Conservation (phyloP, 2,888 invertebrate species). For the Mesorhabditis spiculigera region DNA sequence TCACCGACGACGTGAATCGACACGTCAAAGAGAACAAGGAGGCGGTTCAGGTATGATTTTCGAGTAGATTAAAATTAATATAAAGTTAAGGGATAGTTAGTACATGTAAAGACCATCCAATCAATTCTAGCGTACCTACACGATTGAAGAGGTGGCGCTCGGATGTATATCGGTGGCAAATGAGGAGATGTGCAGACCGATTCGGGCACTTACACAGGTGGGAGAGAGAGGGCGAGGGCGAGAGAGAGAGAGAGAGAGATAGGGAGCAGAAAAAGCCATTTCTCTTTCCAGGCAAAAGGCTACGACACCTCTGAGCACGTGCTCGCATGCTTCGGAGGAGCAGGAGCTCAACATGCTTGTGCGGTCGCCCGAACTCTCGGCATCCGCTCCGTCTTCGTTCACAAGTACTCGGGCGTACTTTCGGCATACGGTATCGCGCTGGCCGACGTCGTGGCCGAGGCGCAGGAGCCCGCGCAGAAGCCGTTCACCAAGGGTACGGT, state of each 20-base stretch:
- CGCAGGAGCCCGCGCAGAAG: conserved; percentile 74
- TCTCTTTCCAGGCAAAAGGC: conserved; percentile 72
- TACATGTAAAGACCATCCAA: no score
- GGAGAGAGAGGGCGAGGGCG: neutral
- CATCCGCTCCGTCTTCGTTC: conserved; percentile 70
- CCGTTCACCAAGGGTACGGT: conserved; percentile 4
- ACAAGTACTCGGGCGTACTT: conserved; percentile 88
- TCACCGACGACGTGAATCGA: conserved; percentile 42
- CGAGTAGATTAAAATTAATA: neutral
- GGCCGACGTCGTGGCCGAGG: conserved; percentile 92
- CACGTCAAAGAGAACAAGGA: conserved; percentile 24
- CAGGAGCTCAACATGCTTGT: conserved; percentile 97
- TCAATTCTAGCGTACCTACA: conserved; percentile 59
- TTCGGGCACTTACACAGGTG: conserved; percentile 74
- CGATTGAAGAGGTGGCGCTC: conserved; percentile 83
- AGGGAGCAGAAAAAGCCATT: no score
- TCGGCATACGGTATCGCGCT: conserved; percentile 98
- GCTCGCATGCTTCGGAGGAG: conserved; percentile 94
- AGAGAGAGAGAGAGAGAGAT: no score
- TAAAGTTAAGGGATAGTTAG: no score
- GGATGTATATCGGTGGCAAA: conserved; percentile 95
- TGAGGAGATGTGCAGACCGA: conserved; percentile 97
- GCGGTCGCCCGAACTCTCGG: conserved; percentile 78
- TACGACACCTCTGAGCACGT: conserved; percentile 88
- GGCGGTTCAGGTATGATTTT: conserved; percentile 4